Conservation (phyloP, 1,140 invertebrate genomes). For the Procambarus virginalis region DNA sequence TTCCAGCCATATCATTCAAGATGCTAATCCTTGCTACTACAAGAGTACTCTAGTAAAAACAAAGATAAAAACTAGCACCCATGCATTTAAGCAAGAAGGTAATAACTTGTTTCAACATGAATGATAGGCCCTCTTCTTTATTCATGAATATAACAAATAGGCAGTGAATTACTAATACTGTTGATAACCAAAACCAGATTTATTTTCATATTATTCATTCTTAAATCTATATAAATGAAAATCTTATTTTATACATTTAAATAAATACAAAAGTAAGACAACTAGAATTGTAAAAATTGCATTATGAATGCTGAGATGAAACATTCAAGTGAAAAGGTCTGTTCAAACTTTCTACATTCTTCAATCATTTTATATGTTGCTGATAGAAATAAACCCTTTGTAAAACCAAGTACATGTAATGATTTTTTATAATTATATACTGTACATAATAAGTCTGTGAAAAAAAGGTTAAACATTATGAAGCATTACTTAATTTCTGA, state of each 20-base stretch:
- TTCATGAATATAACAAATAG: too few species aligned
- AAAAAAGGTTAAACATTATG: too few species aligned
- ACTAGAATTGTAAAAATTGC: not conserved
- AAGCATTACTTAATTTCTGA: too few species aligned
- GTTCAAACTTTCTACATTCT: not conserved
- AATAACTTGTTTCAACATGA: too few species aligned
- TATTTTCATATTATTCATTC: not conserved
- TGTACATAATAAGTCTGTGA: not conserved
- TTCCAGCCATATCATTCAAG: too few species aligned
- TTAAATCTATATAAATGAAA: not conserved
- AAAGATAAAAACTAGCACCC: too few species aligned
- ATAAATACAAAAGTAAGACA: not conserved
- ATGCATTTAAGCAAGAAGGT: too few species aligned
- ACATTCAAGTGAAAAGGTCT: not conserved
- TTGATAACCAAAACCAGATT: not conserved
- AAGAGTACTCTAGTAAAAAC: too few species aligned
- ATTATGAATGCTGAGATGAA: not conserved
- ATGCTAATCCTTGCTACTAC: too few species aligned
- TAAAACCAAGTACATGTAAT: not conserved
- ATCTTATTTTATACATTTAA: not conserved
- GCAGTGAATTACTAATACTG: constrained; percentile 1
- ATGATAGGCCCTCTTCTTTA: too few species aligned
- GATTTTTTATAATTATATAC: not conserved
- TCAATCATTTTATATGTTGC: not conserved
- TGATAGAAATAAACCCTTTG: not conserved